These are phyloP conservation scores for Ligdia adustata DNA, from an alignment of 2,888 invertebrate species.

Conservation along the genomic window DNA sequence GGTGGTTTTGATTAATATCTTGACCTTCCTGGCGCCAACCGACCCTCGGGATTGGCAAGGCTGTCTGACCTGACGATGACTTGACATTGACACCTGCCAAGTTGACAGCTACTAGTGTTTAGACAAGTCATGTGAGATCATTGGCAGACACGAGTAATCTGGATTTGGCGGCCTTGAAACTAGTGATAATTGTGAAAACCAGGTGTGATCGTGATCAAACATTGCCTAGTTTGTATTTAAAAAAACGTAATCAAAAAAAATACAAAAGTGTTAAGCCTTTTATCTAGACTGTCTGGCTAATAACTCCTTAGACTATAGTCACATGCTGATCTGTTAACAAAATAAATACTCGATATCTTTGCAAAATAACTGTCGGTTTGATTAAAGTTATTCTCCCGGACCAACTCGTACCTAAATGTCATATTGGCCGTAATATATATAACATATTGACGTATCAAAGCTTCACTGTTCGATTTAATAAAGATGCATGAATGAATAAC, in stretches of 20 bases:
- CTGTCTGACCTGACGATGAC: constrained; percentile 34
- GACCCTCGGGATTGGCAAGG: constrained; percentile 35
- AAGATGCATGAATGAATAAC: constrained; percentile 22
- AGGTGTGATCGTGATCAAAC: no score
- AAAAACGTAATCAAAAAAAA: no score
- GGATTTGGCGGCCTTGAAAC: no score
- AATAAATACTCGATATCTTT: no score
- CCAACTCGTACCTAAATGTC: background rate
- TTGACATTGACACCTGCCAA: constrained; percentile 10
- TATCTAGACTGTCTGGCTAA: no score
- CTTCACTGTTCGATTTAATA: constrained; percentile 11
- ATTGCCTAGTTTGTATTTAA: no score
- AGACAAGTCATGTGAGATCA: constrained; percentile 4
- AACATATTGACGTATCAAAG: constrained; percentile 9
- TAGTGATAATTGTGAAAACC: no score
- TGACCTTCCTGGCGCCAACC: constrained; percentile 33
- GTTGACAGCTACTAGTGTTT: constrained; percentile 8
- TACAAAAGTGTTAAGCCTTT: no score
- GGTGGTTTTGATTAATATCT: constrained; percentile 35
- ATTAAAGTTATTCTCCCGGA: constrained; percentile 1
- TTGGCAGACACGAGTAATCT: no score
- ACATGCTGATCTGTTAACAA: no score
- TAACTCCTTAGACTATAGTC: no score
- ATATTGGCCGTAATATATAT: background rate
- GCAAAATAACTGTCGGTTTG: no score